phyloP scores from a whole-genome alignment of 2,888 invertebrate genomes.

The Busseola fusca region DNA sequence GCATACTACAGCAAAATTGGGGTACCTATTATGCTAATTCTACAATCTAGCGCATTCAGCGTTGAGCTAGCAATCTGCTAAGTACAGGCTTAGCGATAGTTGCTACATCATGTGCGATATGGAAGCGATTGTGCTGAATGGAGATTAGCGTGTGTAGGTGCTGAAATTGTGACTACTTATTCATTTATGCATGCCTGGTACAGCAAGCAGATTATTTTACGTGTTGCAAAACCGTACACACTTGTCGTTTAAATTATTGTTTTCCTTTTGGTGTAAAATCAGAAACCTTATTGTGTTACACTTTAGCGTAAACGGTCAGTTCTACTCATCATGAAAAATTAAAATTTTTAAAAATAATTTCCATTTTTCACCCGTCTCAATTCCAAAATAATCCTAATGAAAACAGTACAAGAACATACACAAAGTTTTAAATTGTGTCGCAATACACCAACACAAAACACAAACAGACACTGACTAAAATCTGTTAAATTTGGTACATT shows the following conservation, averaged over 20 bases:
- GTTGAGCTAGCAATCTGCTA: conserved; percentile 60
- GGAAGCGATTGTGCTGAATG: conserved; percentile 48
- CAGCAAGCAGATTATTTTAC: conserved; percentile 6
- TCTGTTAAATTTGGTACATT: conserved; percentile 52
- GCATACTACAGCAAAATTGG: conserved; percentile 61
- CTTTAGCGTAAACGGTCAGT: background rate
- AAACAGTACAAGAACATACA: conserved; percentile 1
- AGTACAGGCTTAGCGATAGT: conserved; percentile 60
- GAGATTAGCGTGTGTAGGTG: conserved; percentile 35
- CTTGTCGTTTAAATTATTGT: background rate
- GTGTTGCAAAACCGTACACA: background rate
- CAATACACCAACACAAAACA: conserved; percentile 30
- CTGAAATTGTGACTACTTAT: conserved; percentile 33
- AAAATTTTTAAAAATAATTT: background rate
- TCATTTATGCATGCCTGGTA: conserved; percentile 53
- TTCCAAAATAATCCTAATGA: conserved; percentile 12
- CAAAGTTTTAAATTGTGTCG: conserved; percentile 33
- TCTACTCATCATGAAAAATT: background rate
- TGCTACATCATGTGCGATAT: conserved; percentile 56
- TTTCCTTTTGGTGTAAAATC: conserved; percentile 5
- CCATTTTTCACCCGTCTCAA: background rate
- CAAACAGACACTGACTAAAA: conserved; percentile 39
- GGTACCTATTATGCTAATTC: conserved; percentile 62
- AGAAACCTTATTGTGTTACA: background rate
- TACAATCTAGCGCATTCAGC: conserved; percentile 57